Conservation (phyloP, 2,113 vertebrate genomes). For the Brachyhypopomus occidentalis region DNA sequence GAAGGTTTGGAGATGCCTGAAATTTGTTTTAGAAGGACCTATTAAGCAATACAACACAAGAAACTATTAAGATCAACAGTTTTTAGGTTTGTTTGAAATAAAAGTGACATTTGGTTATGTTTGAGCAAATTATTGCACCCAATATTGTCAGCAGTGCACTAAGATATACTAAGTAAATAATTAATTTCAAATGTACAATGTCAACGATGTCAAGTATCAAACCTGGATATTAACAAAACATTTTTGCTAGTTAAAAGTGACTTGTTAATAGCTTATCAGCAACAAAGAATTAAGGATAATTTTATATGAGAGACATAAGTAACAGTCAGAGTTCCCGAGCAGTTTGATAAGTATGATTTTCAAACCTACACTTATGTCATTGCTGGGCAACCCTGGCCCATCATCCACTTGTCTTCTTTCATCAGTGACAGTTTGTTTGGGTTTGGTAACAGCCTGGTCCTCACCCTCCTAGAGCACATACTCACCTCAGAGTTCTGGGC, state of each 20-base stretch:
- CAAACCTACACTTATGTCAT: background rate
- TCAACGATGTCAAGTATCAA: too few species aligned
- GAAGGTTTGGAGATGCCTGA: background rate
- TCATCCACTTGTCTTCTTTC: conserved; percentile 9
- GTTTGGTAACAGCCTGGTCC: background rate
- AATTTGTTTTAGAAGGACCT: background rate
- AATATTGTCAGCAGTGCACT: too few species aligned
- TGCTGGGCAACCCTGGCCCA: background rate
- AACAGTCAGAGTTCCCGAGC: too few species aligned
- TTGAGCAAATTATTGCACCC: too few species aligned
- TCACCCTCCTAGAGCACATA: conserved; percentile 1
- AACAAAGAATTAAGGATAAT: too few species aligned
- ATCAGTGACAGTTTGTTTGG: conserved; percentile 17
- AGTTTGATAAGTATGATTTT: background rate
- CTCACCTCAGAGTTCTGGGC: conserved; percentile 8
- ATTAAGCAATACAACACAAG: background rate
- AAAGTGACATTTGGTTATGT: too few species aligned
- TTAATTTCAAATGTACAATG: too few species aligned
- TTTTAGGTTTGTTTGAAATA: background rate
- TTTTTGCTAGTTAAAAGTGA: too few species aligned
- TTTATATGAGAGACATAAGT: too few species aligned
- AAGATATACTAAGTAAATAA: too few species aligned
- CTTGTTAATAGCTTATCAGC: too few species aligned
- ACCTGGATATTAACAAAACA: too few species aligned
- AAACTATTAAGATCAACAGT: background rate